Evolutionary conservation across 2,113 vertebrate species (phyloP).

Genomic region (Oryzias celebensis): DNA sequence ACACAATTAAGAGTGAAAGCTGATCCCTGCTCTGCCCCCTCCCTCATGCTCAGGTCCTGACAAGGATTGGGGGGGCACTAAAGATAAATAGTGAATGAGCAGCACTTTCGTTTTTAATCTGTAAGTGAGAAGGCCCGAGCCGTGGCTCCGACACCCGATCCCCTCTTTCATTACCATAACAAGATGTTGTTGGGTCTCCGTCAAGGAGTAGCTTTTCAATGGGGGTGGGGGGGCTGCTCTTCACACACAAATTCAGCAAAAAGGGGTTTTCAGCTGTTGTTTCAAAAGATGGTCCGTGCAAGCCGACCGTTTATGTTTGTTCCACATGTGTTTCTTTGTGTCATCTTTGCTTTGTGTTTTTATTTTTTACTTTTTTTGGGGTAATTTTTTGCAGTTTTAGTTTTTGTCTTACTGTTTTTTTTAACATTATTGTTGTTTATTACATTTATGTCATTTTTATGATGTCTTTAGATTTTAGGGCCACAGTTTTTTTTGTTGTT

Average conservation of each 20-base stretch:
- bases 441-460: background rate
- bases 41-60: slow-evolving; percentile 1
- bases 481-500: too few species aligned
- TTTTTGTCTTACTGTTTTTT: background rate
- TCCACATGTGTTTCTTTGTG: background rate
- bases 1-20: slow-evolving; percentile 92
- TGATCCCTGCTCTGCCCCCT: slow-evolving; percentile 76
- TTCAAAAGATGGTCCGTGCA: too few species aligned
- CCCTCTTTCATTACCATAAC: slow-evolving; percentile 88
- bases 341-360: too few species aligned
- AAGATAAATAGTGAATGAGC: slow-evolving; percentile 86
- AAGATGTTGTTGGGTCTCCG: slow-evolving; percentile 80
- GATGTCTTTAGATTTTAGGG: too few species aligned
- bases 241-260: too few species aligned
- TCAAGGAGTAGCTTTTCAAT: slow-evolving; percentile 69
- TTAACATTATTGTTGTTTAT: background rate
- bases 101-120: slow-evolving; percentile 86
- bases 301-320: background rate
- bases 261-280: too few species aligned
- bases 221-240: slow-evolving; percentile 56
- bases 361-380: too few species aligned
- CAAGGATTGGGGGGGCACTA: slow-evolving; percentile 38
- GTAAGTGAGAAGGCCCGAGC: slow-evolving; percentile 89
- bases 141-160: slow-evolving; percentile 74
- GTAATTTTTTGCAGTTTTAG: background rate